phyloP scores from a whole-genome alignment of 2,113 vertebrate genomes.

The Salvator merianae region DNA sequence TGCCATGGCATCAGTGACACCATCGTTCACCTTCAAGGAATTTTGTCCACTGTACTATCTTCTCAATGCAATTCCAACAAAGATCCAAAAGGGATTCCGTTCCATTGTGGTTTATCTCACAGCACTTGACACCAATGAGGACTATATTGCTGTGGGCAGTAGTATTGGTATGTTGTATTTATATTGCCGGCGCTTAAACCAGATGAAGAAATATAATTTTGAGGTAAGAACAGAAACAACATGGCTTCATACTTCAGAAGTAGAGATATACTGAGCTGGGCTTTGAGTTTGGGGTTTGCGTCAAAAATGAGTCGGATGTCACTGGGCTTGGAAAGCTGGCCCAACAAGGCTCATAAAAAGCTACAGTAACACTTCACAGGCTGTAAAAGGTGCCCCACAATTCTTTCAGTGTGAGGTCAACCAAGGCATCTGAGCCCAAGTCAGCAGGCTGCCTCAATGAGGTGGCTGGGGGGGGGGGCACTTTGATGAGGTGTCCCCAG shows the following conservation, averaged over 20 bases:
- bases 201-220: slow-evolving; percentile 94
- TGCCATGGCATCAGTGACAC: slow-evolving; percentile 81
- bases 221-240: slow-evolving; percentile 77
- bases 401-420: no score
- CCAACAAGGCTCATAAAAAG: no score
- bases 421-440: no score
- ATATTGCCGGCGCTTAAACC: slow-evolving; percentile 86
- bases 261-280: no score
- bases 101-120: slow-evolving; percentile 93
- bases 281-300: no score
- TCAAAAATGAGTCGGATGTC: no score
- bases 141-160: slow-evolving; percentile 96
- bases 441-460: no score
- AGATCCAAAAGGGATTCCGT: slow-evolving; percentile 94
- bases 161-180: slow-evolving; percentile 97
- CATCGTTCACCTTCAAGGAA: slow-evolving; percentile 82
- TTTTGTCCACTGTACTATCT: slow-evolving; percentile 94
- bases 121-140: slow-evolving; percentile 88
- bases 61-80: slow-evolving; percentile 91
- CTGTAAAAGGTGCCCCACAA: no score
- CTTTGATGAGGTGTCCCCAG: no score
- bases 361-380: no score
- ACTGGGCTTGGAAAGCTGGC: no score
- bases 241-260: background rate
- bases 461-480: no score